Evolutionary conservation across 2,888 invertebrate genomes (phyloP).

Genomic region (Drosophila kuntzei): DNA sequence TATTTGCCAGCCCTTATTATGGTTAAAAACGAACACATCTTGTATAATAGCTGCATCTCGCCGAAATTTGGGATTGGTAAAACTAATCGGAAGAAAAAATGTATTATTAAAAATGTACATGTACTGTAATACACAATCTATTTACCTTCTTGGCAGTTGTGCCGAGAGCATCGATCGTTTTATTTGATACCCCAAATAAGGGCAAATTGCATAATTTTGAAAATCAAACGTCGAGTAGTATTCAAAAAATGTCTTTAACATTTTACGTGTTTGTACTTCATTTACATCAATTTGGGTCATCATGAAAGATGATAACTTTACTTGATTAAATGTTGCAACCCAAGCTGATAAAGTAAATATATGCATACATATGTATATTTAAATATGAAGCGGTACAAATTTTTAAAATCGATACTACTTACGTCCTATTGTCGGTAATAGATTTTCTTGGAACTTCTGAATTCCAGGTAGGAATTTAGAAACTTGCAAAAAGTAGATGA

Average conservation of each 20-base stretch:
- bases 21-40: not conserved
- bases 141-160: not conserved
- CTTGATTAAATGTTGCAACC: not conserved
- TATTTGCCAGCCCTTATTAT: not conserved
- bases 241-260: not conserved
- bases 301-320: not conserved
- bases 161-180: not conserved
- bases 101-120: not conserved
- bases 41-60: not conserved
- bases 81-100: not conserved
- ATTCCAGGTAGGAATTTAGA: slow-evolving; percentile 1
- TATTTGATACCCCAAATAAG: not conserved
- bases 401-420: not conserved
- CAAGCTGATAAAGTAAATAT: not conserved
- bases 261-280: slow-evolving; percentile 3
- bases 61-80: not conserved
- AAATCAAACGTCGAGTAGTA: slow-evolving; percentile 5
- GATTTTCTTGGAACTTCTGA: slow-evolving; percentile 2
- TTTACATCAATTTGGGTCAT: slow-evolving; percentile 1
- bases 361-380: not conserved
- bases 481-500: slow-evolving; percentile 7
- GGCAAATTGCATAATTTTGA: not conserved
- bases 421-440: not conserved
- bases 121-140: not conserved
- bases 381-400: not conserved